Base-by-base conservation (phyloP, 2,888 invertebrate species). In the Sussaba pulchella region DNA sequence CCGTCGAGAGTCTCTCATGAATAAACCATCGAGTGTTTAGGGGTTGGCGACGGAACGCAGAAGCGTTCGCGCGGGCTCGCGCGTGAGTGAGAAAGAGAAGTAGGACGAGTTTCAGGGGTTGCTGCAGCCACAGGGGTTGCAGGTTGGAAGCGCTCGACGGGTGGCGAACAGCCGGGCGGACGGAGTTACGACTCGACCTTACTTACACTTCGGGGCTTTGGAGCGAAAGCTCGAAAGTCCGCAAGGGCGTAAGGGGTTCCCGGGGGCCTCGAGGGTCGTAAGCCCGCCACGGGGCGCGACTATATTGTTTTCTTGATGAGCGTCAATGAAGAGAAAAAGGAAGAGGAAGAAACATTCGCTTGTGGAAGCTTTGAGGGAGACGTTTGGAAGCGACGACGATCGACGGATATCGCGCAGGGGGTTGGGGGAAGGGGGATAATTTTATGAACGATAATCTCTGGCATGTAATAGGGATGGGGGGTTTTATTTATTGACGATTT, bases 271-370 rank as follows among this genome's bases (percentile, higher is more conserved):
- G 78, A 73, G 87, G 85, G 84, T 74, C 86, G 86, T 89, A 91
- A 91, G 90, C 91, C 90, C 90, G 82, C 91, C 85, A 84, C 91
- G 88, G 91, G 90, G 88, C 85, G 91, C 91, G 86, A 85, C 87
- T 90, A 91, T 91, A 92, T 92, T 92, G 91, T 92, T 92, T 92
- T 91, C 91, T 89, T 91, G 91, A 92, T 92, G 91, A 92, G 91
- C 88, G 85, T n/a, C n/a, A n/a, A n/a, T n/a, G n/a, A n/a, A n/a
- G n/a, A n/a, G n/a, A n/a, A n/a, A n/a, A n/a, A n/a, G n/a, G n/a
- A n/a, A n/a, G n/a, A 85, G 83, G 4, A 6, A 85, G 83, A 89
- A 89, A 89, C 89, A 87, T 88, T 88, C 87, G 83, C 82, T 61
- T n/a, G 75, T 72, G 75, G 83, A 81, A 75, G 71, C 74, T 80